Evolutionary conservation across 2,797 vertebrate genomes (phyloP), one percentile per base, ranked within the genome.

Genomic region (Okamejei kenojei): DNA sequence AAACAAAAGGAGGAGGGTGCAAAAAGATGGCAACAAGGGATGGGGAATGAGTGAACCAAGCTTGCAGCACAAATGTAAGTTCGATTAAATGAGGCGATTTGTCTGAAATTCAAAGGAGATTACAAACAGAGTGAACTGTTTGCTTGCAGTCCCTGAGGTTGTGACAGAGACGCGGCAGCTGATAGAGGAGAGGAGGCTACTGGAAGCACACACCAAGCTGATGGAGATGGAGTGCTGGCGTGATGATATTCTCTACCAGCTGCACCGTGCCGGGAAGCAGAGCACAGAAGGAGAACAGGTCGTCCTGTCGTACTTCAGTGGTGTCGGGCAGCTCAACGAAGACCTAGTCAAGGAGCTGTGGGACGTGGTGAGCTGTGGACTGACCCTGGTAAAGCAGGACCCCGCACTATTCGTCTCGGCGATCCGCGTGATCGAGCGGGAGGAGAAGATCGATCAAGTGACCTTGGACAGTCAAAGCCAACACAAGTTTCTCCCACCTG

Each of bases 391-490:
- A 15, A 95, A 95, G 0, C 97, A 99, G 92, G 97, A 99, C 94
- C 98, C 99, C 0, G 96, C 97, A 0, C 96, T 97, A 0, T 97
- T 99, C 1, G 99, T 99, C 54, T 98, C 98, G 0, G 98, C 98
- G 0, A 95, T 99, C 88, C 96, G 99, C 79, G 98, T 99, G 65
- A 97, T 99, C 0, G 98, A 99, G 95, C 95, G 98, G 5, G 98
- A 99, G 93, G 97, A 99, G 94, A 95, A 96, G 63, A 96, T 97
- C 93, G 97, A 97, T 93, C 94, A 93, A 0, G 93, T 95, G 45
- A 95, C 98, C 74, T 95, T 96, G 84, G 95, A 96, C 93, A 96
- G 97, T 81, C 94, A 93, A 0, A 84, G 76, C 6, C 61, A 91
- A 93, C 93, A 94, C 78, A 3, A n/a, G 93, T 97, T 97, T 73